These are phyloP conservation scores for Brachionus sp. DNA, from an alignment of 1,140 invertebrate species.

Conservation along the genomic window DNA sequence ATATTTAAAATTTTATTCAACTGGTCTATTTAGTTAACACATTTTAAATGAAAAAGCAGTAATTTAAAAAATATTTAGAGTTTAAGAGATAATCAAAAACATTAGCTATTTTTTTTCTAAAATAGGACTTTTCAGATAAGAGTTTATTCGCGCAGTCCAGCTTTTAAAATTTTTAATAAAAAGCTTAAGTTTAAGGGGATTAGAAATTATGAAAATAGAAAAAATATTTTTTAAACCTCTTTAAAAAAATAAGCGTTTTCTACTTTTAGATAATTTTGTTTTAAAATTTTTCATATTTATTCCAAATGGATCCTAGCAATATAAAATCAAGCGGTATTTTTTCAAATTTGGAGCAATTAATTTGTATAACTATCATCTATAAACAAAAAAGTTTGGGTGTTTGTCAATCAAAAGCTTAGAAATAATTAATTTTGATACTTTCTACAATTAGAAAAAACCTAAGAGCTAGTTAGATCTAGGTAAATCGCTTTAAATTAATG, in stretches of 20 bases:
- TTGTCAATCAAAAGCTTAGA: background rate
- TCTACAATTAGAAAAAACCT: background rate
- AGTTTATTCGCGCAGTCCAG: background rate
- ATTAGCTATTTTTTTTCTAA: background rate
- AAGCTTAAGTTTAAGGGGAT: background rate
- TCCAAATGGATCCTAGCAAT: background rate
- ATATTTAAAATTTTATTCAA: too few relatives aligned
- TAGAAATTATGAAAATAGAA: background rate
- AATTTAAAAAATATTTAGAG: background rate
- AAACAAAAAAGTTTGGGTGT: background rate
- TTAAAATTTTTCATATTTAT: background rate
- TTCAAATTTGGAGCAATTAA: background rate
- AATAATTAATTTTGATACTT: background rate
- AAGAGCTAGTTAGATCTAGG: background rate
- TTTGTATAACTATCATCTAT: background rate
- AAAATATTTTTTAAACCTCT: background rate
- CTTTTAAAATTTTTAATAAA: background rate
- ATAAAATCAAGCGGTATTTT: background rate
- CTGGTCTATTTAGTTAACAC: too few relatives aligned
- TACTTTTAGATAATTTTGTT: background rate
- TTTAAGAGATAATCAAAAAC: background rate
- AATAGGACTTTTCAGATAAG: background rate
- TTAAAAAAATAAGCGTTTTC: background rate
- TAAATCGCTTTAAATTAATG: background rate
- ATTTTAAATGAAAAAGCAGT: too few relatives aligned